Base-by-base conservation (phyloP, 1,140 invertebrate genomes). In the Caenorhabditis briggsae region DNA sequence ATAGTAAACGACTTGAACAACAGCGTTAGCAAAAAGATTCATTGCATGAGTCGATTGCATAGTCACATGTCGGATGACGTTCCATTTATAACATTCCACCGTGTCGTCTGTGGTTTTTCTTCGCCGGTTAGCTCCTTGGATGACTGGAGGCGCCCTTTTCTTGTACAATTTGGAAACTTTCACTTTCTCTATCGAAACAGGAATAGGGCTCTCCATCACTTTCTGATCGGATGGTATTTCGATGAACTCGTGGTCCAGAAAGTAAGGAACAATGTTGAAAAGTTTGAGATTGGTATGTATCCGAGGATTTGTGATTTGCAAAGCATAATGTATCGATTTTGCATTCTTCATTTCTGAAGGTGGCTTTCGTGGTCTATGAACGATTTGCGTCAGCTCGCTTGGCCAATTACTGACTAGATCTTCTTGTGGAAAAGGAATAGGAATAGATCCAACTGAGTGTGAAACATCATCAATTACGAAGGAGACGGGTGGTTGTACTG, bases 161-260 rank as follows among this genome's bases (percentile, higher is more conserved):
- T 78, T 78, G 46, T 78, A 78, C n/a, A 78, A 53, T 14, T 78
- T 78, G 20, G 70, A 50, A 20, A 78, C 70, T 50, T 53, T 78
- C 1, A 14, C 12, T n/a, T 50, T 78, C 20, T 23, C n/a, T 5
- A 78, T 48, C 9, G 33, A 33, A 33, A 33, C 3, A n/a, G 9
- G 48, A 6, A 23, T 33, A 11, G 16, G n/a, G n/a, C 18, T 78
- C 11, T 48, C 46, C 0, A 5, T 9, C 25, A n/a, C 5, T 78
- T 20, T 16, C 14, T 50, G 70, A n/a, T 53, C 46, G 3, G 11
- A 5, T 6, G n/a, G 14, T 5, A n/a, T 12, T 78, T 50, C 70
- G 23, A 78, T 50, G 6, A 50, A n/a, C n/a, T 50, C 46, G 7
- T 50, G 46, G 14, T 78, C 70, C n/a, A 78, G 23, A 43, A 78